These are phyloP conservation scores for Ptilorrhoa leucosticta DNA, from an alignment of 2,113 vertebrate species.

Conservation along the genomic window DNA sequence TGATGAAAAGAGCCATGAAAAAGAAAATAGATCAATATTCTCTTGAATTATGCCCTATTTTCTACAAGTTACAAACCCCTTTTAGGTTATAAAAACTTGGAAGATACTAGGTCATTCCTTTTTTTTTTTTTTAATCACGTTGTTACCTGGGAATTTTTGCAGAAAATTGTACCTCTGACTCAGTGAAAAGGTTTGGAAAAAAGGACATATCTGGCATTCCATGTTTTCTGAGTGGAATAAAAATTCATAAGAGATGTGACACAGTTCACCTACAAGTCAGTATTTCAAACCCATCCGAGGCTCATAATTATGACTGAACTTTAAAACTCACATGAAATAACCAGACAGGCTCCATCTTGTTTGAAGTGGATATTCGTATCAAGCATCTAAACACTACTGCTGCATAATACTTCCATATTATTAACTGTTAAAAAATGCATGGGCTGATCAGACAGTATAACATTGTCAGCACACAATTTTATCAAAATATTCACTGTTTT, in stretches of 20 bases:
- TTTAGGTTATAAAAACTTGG: background rate
- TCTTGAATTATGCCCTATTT: background rate
- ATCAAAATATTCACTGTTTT: background rate
- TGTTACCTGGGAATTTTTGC: background rate
- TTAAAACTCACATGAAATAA: background rate
- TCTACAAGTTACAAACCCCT: background rate
- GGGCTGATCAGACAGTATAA: background rate
- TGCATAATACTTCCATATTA: background rate
- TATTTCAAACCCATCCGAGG: background rate
- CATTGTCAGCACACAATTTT: background rate
- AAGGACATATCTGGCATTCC: background rate
- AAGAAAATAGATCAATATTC: background rate
- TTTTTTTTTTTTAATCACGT: background rate
- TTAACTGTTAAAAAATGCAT: background rate
- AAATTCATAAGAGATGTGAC: background rate
- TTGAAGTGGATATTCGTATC: background rate
- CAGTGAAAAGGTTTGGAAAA: background rate
- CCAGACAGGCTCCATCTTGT: background rate
- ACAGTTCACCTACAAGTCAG: background rate
- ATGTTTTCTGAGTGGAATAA: background rate
- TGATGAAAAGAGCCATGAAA: background rate
- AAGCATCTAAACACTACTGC: background rate
- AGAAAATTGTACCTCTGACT: background rate
- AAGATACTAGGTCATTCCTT: background rate
- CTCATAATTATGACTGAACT: background rate